phyloP scores from a whole-genome alignment of 92 coral and sea anemone species.

The Palythoa heliodiscus region DNA sequence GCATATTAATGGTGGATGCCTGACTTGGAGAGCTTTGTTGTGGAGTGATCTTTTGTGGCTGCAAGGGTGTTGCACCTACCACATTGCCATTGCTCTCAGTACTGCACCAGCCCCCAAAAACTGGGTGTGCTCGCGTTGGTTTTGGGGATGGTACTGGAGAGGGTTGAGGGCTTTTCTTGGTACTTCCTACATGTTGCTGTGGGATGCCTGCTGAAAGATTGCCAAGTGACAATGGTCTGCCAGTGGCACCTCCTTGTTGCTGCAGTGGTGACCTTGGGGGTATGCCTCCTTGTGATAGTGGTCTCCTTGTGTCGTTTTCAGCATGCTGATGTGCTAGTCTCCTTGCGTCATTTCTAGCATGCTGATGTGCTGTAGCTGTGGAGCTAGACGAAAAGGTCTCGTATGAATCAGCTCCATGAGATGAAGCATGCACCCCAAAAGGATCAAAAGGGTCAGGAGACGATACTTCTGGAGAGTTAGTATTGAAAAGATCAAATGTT shows the following conservation, averaged over 20 bases:
- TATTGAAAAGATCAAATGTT: slow-evolving; percentile 34
- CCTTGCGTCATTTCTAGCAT: not conserved
- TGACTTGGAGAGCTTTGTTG: slow-evolving; percentile 53
- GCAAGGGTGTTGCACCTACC: slow-evolving; percentile 55
- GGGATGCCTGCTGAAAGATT: slow-evolving; percentile 25
- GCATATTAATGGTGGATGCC: slow-evolving; percentile 20
- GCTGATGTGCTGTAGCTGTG: slow-evolving; percentile 26
- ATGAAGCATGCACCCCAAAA: slow-evolving; percentile 48
- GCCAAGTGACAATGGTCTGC: slow-evolving; percentile 40
- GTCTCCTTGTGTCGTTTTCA: slow-evolving; percentile 13
- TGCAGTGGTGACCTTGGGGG: slow-evolving; percentile 7
- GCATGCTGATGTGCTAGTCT: not conserved
- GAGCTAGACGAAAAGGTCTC: slow-evolving; percentile 39
- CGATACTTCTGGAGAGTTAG: not conserved
- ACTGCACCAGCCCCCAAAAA: slow-evolving; percentile 81
- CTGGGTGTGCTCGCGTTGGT: slow-evolving; percentile 38
- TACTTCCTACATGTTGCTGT: not conserved
- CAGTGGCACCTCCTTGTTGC: slow-evolving; percentile 23
- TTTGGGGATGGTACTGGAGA: slow-evolving; percentile 37
- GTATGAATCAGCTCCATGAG: slow-evolving; percentile 51
- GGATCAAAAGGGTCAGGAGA: slow-evolving; percentile 55
- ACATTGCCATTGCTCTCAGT: slow-evolving; percentile 15
- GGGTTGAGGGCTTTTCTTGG: slow-evolving; percentile 40
- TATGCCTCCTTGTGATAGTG: slow-evolving; percentile 6
- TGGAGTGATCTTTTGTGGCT: slow-evolving; percentile 52